Evolutionary conservation across 2,113 vertebrate species (phyloP).

Genomic region (Syrmaticus mikado): DNA sequence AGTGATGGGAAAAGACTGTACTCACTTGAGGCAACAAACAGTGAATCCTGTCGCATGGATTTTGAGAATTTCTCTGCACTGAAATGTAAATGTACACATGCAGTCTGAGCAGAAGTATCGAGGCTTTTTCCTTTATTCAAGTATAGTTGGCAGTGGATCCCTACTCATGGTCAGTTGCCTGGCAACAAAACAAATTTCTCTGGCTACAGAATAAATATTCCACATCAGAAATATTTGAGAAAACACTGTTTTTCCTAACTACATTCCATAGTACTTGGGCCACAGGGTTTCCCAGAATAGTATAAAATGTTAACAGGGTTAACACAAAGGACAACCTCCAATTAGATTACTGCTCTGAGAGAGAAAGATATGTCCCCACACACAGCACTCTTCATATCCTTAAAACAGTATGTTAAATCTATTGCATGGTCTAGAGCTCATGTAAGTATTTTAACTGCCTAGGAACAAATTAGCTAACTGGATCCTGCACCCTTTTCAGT

Average conservation of each 20-base stretch:
- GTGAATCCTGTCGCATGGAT: background rate
- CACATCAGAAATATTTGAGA: constrained; percentile 64
- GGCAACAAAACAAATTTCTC: constrained; percentile 60
- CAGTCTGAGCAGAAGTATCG: background rate
- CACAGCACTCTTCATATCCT: background rate
- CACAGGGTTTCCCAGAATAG: constrained; percentile 58
- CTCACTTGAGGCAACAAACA: background rate
- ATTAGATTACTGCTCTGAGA: background rate
- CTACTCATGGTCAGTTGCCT: constrained; percentile 54
- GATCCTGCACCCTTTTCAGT: background rate
- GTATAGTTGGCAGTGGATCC: constrained; percentile 7
- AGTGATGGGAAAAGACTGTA: background rate
- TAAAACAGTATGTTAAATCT: background rate
- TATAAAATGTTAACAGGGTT: constrained; percentile 42
- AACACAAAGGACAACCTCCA: constrained; percentile 11
- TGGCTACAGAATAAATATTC: constrained; percentile 70
- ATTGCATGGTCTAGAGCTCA: background rate
- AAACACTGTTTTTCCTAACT: constrained; percentile 67
- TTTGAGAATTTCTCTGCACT: background rate
- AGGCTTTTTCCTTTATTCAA: background rate
- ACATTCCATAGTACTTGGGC: constrained; percentile 47
- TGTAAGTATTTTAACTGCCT: background rate
- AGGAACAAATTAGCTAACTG: constrained; percentile 58
- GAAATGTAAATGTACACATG: background rate
- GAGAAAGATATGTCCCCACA: accelerated